A percentile compares a stretch with the other conserved stretches of the same genome.
Conservation (phyloP, 2,797 vertebrate genomes). For the Myiotriccus ornatus region DNA sequence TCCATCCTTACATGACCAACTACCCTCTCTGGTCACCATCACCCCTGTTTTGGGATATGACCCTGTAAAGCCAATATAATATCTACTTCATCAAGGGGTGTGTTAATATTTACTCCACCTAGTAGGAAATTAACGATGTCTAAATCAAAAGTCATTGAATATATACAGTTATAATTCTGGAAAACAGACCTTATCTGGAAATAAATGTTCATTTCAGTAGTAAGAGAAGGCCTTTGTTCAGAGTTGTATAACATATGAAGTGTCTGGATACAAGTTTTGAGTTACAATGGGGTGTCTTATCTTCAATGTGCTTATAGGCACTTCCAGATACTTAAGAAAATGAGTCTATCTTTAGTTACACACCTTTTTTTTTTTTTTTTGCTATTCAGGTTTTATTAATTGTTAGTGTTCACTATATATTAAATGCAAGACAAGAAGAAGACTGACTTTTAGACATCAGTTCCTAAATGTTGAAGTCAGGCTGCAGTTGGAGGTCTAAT, state of each 20-base stretch:
- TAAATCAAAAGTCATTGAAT: neutral
- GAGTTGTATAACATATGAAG: neutral
- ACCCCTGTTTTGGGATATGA: neutral
- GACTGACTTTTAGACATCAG: neutral
- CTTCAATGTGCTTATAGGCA: neutral
- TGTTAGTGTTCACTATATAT: neutral
- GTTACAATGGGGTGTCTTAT: neutral
- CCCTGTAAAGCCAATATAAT: neutral
- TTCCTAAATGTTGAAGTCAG: neutral
- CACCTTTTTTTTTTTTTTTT: neutral
- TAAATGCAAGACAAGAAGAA: neutral
- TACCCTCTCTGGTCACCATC: neutral
- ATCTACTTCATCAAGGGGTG: neutral
- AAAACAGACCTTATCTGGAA: neutral
- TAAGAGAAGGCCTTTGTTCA: neutral
- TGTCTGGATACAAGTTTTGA: neutral
- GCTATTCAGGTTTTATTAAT: neutral
- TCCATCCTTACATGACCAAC: neutral
- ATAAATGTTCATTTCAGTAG: neutral
- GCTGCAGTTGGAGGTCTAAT: neutral
- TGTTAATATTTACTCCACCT: neutral
- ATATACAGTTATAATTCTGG: neutral
- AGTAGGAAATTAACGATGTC: neutral
- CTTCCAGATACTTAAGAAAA: neutral
- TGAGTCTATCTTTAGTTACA: neutral